Conservation (phyloP, 2,113 vertebrate genomes). For the Rhabdomys dilectus region DNA sequence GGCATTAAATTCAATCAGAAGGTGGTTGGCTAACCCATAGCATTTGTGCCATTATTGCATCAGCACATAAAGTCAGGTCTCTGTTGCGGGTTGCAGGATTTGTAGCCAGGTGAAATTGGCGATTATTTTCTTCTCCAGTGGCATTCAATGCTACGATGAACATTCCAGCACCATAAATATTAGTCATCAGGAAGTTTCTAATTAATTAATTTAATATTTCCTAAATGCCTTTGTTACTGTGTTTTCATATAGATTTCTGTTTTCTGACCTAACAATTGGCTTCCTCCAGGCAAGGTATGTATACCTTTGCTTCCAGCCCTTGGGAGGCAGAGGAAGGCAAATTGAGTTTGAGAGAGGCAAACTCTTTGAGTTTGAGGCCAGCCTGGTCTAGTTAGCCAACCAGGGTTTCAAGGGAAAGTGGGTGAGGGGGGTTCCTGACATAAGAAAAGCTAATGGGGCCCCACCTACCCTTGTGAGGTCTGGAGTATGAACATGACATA, state of each 20-base stretch:
- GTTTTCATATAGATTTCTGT: background rate
- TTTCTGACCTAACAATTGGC: background rate
- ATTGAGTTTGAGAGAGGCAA: background rate
- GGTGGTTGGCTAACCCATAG: background rate
- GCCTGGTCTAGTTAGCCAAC: background rate
- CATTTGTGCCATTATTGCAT: background rate
- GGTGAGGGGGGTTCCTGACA: background rate
- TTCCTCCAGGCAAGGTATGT: background rate
- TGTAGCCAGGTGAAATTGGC: background rate
- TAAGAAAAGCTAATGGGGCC: background rate
- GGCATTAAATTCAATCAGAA: background rate
- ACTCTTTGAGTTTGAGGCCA: background rate
- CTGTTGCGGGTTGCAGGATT: background rate
- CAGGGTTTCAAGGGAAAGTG: background rate
- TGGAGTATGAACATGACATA: background rate
- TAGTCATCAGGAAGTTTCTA: background rate
- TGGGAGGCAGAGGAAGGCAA: background rate
- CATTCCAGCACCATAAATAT: background rate
- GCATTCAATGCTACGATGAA: background rate
- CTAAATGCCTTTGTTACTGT: background rate
- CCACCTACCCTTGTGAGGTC: background rate
- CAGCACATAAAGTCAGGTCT: background rate
- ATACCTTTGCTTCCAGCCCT: background rate
- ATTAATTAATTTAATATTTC: background rate
- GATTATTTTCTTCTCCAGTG: background rate